phyloP scores from a whole-genome alignment of 2,888 invertebrate species.

The Dascillus cervinus region DNA sequence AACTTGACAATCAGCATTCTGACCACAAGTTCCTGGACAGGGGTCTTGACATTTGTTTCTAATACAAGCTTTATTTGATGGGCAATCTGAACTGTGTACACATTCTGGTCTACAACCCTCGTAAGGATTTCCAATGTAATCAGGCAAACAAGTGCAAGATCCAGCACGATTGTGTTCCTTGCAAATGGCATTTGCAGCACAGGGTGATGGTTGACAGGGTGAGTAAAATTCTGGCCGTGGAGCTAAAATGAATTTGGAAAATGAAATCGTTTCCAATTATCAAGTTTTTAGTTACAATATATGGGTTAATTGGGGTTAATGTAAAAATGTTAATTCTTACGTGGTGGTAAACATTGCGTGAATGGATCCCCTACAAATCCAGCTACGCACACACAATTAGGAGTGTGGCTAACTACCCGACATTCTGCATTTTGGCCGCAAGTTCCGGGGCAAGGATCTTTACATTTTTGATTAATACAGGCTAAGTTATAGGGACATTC shows the following conservation, averaged over 20 bases:
- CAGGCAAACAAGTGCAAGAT: constrained; percentile 61
- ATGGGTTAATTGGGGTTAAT: too few relatives aligned
- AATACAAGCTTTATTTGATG: constrained; percentile 63
- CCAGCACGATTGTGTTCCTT: constrained; percentile 55
- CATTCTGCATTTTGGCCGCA: constrained; percentile 70
- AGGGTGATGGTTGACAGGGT: constrained; percentile 60
- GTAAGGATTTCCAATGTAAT: constrained; percentile 70
- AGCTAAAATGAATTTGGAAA: too few relatives aligned
- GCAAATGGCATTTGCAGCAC: constrained; percentile 63
- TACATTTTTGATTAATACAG: constrained; percentile 67
- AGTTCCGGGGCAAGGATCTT: constrained; percentile 64
- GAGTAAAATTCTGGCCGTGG: too few relatives aligned
- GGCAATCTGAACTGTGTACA: constrained; percentile 62
- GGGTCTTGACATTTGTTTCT: constrained; percentile 72
- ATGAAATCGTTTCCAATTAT: too few relatives aligned
- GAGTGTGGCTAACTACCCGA: constrained; percentile 64
- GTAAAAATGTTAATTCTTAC: too few relatives aligned
- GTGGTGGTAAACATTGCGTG: constrained; percentile 46
- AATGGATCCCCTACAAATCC: constrained; percentile 58
- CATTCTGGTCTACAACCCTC: constrained; percentile 73
- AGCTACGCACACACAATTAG: constrained; percentile 55
- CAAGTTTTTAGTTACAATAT: too few relatives aligned
- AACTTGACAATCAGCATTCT: constrained; percentile 67
- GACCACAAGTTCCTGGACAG: constrained; percentile 71
- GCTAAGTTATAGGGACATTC: constrained; percentile 64